phyloP scores from a whole-genome alignment of 2,888 invertebrate genomes.

The Toxonevra muliebris region DNA sequence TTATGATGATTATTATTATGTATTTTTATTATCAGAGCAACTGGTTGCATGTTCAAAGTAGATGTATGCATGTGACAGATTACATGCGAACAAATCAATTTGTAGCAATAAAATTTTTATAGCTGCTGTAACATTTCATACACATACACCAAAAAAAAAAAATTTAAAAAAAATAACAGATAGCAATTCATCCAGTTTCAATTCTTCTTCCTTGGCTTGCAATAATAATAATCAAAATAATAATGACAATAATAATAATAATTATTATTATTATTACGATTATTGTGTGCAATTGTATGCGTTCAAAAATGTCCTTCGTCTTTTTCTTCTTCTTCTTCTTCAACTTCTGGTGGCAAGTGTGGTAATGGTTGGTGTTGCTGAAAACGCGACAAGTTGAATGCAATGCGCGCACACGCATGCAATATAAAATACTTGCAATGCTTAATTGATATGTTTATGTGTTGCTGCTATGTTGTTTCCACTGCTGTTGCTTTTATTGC shows the following conservation, averaged over 20 bases:
- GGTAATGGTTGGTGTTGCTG: not conserved
- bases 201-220: not conserved
- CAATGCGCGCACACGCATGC: conserved; percentile 17
- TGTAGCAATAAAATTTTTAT: conserved; percentile 20
- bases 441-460: conserved; percentile 35
- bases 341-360: not conserved
- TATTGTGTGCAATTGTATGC: conserved; percentile 23
- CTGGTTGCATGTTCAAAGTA: conserved; percentile 5
- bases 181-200: no score
- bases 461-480: conserved; percentile 3
- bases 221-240: conserved; percentile 32
- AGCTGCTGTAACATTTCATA: conserved; percentile 13
- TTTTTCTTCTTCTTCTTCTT: not conserved
- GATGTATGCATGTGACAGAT: conserved; percentile 33
- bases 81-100: conserved; percentile 41
- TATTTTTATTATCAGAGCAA: conserved; percentile 1
- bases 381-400: no score
- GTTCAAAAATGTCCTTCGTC: not conserved
- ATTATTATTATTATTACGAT: conserved; percentile 11
- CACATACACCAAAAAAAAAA: conserved; percentile 10
- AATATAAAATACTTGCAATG: not conserved
- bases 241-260: conserved; percentile 29
- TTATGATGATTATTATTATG: no score
- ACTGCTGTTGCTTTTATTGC: not conserved
- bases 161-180: not conserved